These are phyloP conservation scores for Columba guinea DNA, from an alignment of 2,797 vertebrate genomes.

Conservation along the genomic window DNA sequence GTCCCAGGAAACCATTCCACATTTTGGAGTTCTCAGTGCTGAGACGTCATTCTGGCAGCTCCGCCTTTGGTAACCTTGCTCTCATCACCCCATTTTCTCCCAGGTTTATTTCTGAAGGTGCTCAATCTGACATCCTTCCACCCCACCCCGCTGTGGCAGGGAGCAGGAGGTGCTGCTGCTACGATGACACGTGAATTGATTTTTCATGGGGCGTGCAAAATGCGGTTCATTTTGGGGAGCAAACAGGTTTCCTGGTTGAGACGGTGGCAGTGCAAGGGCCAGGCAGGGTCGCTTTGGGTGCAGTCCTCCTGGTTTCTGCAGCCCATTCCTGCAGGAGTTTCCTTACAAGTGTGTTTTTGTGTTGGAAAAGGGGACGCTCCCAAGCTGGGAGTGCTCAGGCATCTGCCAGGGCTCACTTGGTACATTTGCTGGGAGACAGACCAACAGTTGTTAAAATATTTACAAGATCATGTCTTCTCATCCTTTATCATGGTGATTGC, in stretches of 20 bases:
- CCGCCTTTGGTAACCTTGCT: not conserved
- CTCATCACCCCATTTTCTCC: not conserved
- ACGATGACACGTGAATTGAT: not conserved
- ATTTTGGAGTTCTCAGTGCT: not conserved
- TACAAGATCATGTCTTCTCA: not conserved
- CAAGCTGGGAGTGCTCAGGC: not conserved
- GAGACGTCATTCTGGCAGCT: not conserved
- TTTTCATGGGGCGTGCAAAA: not conserved
- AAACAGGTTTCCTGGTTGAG: accelerated
- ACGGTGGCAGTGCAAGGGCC: not conserved
- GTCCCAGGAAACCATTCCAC: not conserved
- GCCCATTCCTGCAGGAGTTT: not conserved
- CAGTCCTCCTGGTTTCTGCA: not conserved
- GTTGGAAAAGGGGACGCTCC: not conserved
- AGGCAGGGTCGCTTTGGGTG: not conserved
- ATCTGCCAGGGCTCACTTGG: accelerated
- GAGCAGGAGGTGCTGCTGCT: not conserved
- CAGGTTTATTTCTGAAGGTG: not conserved
- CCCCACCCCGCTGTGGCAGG: not conserved
- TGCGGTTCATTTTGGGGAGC: not conserved
- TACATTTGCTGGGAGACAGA: not conserved
- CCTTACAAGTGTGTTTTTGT: not conserved
- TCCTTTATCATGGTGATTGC: not conserved
- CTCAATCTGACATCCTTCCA: not conserved
- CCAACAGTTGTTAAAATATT: not conserved